Percentiles rank a stretch among this genome's conserved stretches.
Conservation (phyloP, 2,113 vertebrate species). For the Triplophysa tibetana region DNA sequence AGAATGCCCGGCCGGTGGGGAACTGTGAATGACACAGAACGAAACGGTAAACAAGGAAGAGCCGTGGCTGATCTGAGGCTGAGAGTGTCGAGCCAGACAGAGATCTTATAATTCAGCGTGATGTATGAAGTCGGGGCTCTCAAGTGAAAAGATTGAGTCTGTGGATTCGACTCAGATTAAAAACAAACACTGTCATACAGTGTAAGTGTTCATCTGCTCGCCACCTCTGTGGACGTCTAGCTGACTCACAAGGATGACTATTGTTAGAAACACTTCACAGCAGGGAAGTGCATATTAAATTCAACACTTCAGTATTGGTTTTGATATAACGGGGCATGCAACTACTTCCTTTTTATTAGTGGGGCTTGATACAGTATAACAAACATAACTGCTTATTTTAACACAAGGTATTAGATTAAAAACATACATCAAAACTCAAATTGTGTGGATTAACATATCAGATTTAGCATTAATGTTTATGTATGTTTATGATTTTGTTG, state of each 20-base stretch:
- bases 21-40: slow-evolving; percentile 8
- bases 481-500: no score
- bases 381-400: background rate
- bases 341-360: background rate
- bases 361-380: no score
- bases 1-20: background rate
- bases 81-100: slow-evolving; percentile 10
- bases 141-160: slow-evolving; percentile 27
- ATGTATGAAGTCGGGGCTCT: slow-evolving; percentile 16
- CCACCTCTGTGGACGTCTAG: background rate
- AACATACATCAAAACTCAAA: no score
- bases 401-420: background rate
- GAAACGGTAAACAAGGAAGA: slow-evolving; percentile 18
- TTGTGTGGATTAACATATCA: no score
- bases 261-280: background rate
- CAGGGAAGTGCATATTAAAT: slow-evolving; percentile 20
- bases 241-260: background rate
- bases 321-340: background rate
- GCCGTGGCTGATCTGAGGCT: slow-evolving; percentile 27
- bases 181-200: slow-evolving; percentile 37
- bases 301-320: background rate
- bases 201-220: slow-evolving; percentile 2
- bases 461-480: no score
- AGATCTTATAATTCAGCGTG: slow-evolving; percentile 24
- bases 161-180: slow-evolving; percentile 35